Percentiles rank a stretch among this genome's conserved stretches.
Evolutionary conservation across 2,113 vertebrate species (phyloP).

Genomic region (Macquaria ambigua): DNA sequence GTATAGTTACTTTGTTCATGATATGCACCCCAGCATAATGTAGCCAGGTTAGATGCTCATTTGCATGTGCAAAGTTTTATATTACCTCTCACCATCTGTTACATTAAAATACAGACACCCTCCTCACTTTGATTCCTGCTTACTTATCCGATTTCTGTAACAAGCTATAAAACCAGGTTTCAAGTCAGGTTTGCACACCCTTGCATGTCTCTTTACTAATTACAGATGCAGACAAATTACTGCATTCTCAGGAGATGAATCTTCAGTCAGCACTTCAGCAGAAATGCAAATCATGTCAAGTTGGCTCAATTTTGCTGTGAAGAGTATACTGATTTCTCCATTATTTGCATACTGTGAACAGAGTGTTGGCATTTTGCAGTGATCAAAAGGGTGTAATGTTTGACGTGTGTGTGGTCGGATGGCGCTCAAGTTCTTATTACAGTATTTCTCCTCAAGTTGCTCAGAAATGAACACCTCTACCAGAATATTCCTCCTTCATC

Average conservation of each 20-base stretch:
- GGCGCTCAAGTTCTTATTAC: conserved; percentile 15
- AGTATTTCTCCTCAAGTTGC: not conserved
- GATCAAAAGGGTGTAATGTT: conserved; percentile 25
- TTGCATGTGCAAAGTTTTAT: conserved; percentile 25
- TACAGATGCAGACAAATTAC: conserved; percentile 65
- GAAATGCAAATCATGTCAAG: conserved; percentile 67
- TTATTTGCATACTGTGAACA: conserved; percentile 48
- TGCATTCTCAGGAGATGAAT: conserved; percentile 62
- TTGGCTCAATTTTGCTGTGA: conserved; percentile 46
- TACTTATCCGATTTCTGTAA: conserved; percentile 42
- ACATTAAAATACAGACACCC: conserved; percentile 16
- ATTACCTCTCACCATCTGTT: conserved; percentile 25
- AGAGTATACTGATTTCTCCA: conserved; percentile 46
- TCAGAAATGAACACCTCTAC: not conserved
- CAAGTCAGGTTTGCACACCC: conserved; percentile 31
- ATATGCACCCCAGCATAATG: not conserved
- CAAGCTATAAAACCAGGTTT: conserved; percentile 49
- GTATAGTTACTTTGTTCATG: not conserved
- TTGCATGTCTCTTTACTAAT: conserved; percentile 52
- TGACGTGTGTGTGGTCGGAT: not conserved
- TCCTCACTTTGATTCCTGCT: conserved; percentile 23
- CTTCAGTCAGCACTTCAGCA: conserved; percentile 65
- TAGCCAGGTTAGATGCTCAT: conserved; percentile 10
- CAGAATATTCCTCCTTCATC: conserved; percentile 8
- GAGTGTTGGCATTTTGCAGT: conserved; percentile 29